A percentile compares a stretch with the other conserved stretches of the same genome.
phyloP scores from a whole-genome alignment of 2,888 invertebrate genomes.

The Hypercompe scribonia region DNA sequence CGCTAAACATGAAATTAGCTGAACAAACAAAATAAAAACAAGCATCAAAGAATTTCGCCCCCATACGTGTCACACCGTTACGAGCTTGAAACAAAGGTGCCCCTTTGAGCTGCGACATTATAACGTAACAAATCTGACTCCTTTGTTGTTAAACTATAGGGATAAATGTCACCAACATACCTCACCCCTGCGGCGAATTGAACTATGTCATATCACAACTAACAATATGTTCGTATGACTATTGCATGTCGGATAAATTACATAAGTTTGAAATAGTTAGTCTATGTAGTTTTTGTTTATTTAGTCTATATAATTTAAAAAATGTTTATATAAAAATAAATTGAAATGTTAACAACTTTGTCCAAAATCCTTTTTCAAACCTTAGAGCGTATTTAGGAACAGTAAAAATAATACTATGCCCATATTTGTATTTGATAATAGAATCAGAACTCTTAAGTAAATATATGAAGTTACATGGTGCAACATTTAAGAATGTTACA shows the following conservation, averaged over 20 bases:
- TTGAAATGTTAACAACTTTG: not conserved
- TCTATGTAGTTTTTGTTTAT: not conserved
- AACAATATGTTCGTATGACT: not conserved
- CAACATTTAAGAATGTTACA: too few species aligned
- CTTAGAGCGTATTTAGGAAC: not conserved
- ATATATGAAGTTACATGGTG: too few species aligned
- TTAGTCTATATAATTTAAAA: not conserved
- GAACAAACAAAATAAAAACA: constrained; percentile 43
- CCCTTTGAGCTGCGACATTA: constrained; percentile 64
- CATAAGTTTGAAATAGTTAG: not conserved
- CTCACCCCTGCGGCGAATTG: constrained; percentile 44
- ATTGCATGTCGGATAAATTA: not conserved
- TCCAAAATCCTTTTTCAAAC: not conserved
- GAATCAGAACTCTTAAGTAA: too few species aligned
- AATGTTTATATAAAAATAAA: not conserved
- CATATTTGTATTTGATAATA: not conserved
- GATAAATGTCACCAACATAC: constrained; percentile 75
- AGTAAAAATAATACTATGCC: not conserved
- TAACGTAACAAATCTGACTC: constrained; percentile 68
- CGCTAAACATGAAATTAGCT: constrained; percentile 25
- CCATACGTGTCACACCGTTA: constrained; percentile 62
- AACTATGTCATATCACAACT: constrained; percentile 37
- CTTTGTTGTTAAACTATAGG: constrained; percentile 75
- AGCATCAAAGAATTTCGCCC: constrained; percentile 56
- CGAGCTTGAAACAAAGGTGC: constrained; percentile 64